Percentiles rank a stretch among this genome's conserved stretches.
Conservation (phyloP, 2,797 vertebrate genomes). For the Tangara arthus region DNA sequence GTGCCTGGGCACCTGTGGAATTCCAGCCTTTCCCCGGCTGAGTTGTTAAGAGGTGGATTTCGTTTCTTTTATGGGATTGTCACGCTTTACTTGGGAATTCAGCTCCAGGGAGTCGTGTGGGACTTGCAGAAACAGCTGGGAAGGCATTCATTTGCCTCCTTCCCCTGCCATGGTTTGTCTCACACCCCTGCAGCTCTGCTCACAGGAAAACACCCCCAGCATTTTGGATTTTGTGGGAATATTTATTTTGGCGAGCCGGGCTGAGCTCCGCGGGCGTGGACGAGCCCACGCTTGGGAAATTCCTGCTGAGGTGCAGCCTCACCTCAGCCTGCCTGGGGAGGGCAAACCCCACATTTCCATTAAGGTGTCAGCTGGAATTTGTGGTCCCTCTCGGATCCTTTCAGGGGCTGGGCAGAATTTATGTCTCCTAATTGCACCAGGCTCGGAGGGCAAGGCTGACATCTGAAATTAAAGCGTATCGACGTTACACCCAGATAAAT, state of each 20-base stretch:
- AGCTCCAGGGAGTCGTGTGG: rapidly evolving
- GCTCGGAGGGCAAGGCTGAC: background rate
- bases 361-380: constrained; percentile 9
- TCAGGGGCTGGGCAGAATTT: background rate
- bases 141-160: rapidly evolving
- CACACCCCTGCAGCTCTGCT: background rate
- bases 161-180: rapidly evolving
- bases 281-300: background rate
- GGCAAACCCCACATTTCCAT: background rate
- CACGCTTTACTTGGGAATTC: background rate
- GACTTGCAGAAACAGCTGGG: background rate
- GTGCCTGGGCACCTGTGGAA: background rate
- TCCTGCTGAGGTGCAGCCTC: background rate
- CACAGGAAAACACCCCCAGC: rapidly evolving
- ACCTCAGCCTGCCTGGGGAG: background rate
- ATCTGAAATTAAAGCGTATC: background rate
- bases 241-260: background rate
- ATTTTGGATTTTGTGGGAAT: background rate
- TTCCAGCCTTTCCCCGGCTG: background rate
- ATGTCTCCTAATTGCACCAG: constrained; percentile 22
- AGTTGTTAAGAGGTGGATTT: rapidly evolving
- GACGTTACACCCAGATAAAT: background rate
- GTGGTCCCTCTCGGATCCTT: background rate
- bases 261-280: background rate
- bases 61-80: rapidly evolving